Base-by-base conservation (phyloP, 1,140 invertebrate species). In the Thereuonema tuberculata region DNA sequence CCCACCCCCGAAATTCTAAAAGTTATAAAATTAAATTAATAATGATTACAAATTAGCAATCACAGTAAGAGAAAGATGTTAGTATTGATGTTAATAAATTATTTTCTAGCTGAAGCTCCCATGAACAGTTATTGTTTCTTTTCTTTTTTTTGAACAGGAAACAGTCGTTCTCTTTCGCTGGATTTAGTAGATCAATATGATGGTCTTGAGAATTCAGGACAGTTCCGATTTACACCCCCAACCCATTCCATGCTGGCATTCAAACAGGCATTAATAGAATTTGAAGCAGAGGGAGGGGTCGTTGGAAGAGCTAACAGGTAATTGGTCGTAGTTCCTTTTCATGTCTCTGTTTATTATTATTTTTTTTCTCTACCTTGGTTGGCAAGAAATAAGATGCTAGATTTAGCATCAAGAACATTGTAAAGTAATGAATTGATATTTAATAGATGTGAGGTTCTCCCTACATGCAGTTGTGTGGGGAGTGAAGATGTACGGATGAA, bases 171-270 rank as follows among this genome's bases (percentile, higher is more conserved):
- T 62, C 59, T 77, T 20, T 70, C 67, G 59, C 63, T 79, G 50
- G 77, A 78, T 64, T 62, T 78, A 48, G 69, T 66, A 65, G 76
- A 76, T 31, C 77, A 79, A 62, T 73, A 72, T 61, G 66, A 71
- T 37, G 69, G 65, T 26, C 62, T 79, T 55, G 72, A 78, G 61
- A 65, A 65, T 12, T 73, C 67, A 47, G 71, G 72, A 2, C 75
- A 77, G 67, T 79, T 78, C 62, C 69, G 77, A n/a, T 78, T 78
- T 64, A 79, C 77, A 17, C 77, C 77, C 17, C 73, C 77, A 5
- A 78, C 76, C 9, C 77, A 79, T 62, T 63, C 71, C 21, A 70
- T 79, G 65, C 67, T 78, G 25, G 77, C 73, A 2, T 77, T 79
- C 63, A 61, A 63, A 31, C 69, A 74, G 61, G 76, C 77, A 5